Base-by-base conservation (phyloP, 1,140 invertebrate species). In the Chironomus striatipennis region DNA sequence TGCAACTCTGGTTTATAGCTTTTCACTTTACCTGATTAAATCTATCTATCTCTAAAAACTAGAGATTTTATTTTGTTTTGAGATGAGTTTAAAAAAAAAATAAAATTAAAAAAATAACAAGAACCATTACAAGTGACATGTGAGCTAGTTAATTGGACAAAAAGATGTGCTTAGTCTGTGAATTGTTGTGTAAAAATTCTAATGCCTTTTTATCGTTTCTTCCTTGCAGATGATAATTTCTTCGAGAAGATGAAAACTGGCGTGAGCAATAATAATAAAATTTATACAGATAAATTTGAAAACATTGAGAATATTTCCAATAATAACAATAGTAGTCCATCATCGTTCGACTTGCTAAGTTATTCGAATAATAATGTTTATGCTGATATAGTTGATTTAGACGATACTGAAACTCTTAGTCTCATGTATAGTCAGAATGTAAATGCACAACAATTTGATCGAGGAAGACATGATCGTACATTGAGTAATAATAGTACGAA, bases 401-500 rank as follows among this genome's bases (percentile, higher is more conserved):
- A 70, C 18, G 65, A 70, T 70, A 20, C 65, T 18, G 65, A 57
- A 57, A 12, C 47, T 10, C 47, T 20, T 70, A 70, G 65, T 70
- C 65, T 70, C 65, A 70, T 70, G 65, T 70, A 70, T 70, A 70
- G 65, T 70, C 65, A 70, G 20, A 70, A 70, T 57, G 24, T 34
- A 34, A 57, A 57, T 70, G 65, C 65, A 70, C 65, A 70, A 18
- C 47, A 57, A 57, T 57, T 57, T 57, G 47, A 57, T 57, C 12
- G 47, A 57, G 17, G 65, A 21, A 21, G 65, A 21, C 17, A 70
- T 70, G 65, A 70, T 21, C 65, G 65, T 20, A 18, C 65, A 70
- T 70, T 70, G 18, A 70, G 20, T 70, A 57, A 57, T n/a, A 57
- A 57, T 57, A 70, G 65, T 21, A 18, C 17, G 17, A 70, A 17